Evolutionary conservation across 2,797 vertebrate species (phyloP).

Genomic region (Gambelia wislizenii): DNA sequence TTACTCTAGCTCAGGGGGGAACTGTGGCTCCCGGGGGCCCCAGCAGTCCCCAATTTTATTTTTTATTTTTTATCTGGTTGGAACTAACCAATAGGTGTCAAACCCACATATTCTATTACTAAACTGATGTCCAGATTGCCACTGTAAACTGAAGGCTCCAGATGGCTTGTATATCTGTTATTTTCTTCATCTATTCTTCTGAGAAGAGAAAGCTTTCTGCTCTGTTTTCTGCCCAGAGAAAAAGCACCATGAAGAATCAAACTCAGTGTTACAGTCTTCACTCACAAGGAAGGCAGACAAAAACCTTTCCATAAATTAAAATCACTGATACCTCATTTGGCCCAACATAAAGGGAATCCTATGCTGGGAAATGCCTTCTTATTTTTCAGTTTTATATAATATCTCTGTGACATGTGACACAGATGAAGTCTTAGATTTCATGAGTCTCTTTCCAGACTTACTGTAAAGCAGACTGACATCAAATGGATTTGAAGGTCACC

Average conservation of each 20-base stretch:
- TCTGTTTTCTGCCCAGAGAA: conserved; percentile 23
- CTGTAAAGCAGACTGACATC: conserved; percentile 10
- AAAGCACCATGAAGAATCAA: background rate
- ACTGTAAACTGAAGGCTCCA: background rate
- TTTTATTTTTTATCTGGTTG: too few species aligned
- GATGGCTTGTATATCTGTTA: background rate
- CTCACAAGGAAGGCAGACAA: background rate
- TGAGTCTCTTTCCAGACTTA: conserved; percentile 22
- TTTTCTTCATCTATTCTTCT: background rate
- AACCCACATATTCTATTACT: background rate
- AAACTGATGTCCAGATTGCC: background rate
- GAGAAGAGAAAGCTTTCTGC: background rate
- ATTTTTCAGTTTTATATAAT: background rate
- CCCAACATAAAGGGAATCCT: conserved; percentile 24
- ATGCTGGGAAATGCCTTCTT: conserved; percentile 46
- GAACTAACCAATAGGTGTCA: too few species aligned
- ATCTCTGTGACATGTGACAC: background rate
- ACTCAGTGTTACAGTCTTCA: background rate
- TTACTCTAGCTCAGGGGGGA: too few species aligned
- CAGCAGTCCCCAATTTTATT: too few species aligned
- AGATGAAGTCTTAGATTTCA: conserved; percentile 1
- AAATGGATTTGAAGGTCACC: conserved; percentile 10
- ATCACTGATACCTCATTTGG: conserved; percentile 6
- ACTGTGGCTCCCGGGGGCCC: too few species aligned
- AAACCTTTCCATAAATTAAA: background rate